Evolutionary conservation across 2,797 vertebrate species (phyloP).

Genomic region (Phoeniculus purpureus): DNA sequence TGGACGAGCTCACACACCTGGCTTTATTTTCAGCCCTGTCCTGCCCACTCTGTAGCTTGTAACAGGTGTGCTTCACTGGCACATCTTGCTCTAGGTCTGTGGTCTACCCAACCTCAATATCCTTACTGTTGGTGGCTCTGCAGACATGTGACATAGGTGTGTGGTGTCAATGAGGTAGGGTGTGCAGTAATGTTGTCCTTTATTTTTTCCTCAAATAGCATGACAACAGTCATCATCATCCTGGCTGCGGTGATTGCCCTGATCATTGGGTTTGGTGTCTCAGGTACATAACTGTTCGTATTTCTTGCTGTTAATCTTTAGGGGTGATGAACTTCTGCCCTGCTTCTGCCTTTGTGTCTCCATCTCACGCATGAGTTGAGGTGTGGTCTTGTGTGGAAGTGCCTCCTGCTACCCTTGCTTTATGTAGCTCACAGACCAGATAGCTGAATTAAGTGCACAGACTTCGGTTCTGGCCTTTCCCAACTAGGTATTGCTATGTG

Average conservation of each 20-base stretch:
- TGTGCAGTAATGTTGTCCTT: background rate
- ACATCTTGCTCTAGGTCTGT: background rate
- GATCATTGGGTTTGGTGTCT: conserved; percentile 78
- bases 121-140: background rate
- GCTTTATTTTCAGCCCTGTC: background rate
- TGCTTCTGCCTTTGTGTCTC: accelerated
- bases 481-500: background rate
- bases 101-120: accelerated
- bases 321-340: background rate
- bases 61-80: background rate
- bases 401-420: background rate
- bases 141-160: accelerated
- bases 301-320: background rate
- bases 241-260: conserved; percentile 67
- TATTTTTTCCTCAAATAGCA: conserved; percentile 29
- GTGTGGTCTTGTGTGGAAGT: background rate
- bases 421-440: background rate
- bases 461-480: background rate
- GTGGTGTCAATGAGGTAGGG: background rate
- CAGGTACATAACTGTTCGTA: conserved; percentile 63
- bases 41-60: background rate
- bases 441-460: background rate
- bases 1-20: background rate
- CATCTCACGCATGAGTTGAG: accelerated
- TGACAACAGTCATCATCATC: conserved; percentile 62